Evolutionary conservation across 2,113 vertebrate genomes (phyloP).

Genomic region (Phainopepla nitens): DNA sequence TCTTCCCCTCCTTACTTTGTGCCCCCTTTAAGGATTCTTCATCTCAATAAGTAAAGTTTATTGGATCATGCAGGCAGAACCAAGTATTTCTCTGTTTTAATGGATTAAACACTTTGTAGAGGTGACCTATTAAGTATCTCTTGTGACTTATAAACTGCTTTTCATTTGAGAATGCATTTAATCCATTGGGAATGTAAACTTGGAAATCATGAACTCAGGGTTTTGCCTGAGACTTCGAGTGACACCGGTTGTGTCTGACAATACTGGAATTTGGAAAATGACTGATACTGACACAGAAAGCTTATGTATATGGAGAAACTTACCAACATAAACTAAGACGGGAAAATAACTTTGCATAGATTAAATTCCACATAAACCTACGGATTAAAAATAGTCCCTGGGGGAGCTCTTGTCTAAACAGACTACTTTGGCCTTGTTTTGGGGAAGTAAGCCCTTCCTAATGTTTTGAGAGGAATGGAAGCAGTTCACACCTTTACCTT

Average conservation of each 20-base stretch:
- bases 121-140: background rate
- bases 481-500: background rate
- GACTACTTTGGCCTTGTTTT: background rate
- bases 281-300: background rate
- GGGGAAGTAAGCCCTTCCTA: background rate
- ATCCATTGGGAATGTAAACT: background rate
- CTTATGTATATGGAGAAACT: background rate
- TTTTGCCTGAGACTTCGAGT: background rate
- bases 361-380: background rate
- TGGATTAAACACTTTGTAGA: background rate
- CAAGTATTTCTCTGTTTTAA: background rate
- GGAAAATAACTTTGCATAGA: background rate
- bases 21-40: background rate
- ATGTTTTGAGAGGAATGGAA: background rate
- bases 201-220: background rate
- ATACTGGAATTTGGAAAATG: background rate
- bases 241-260: background rate
- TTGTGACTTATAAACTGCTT: slow-evolving; percentile 13
- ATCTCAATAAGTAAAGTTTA: background rate
- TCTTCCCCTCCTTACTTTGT: background rate
- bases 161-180: slow-evolving; percentile 22
- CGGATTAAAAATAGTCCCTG: background rate
- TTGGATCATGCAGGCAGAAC: background rate
- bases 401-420: background rate
- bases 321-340: background rate